phyloP scores from a whole-genome alignment of 2,113 vertebrate species.

The Enhydra lutris region DNA sequence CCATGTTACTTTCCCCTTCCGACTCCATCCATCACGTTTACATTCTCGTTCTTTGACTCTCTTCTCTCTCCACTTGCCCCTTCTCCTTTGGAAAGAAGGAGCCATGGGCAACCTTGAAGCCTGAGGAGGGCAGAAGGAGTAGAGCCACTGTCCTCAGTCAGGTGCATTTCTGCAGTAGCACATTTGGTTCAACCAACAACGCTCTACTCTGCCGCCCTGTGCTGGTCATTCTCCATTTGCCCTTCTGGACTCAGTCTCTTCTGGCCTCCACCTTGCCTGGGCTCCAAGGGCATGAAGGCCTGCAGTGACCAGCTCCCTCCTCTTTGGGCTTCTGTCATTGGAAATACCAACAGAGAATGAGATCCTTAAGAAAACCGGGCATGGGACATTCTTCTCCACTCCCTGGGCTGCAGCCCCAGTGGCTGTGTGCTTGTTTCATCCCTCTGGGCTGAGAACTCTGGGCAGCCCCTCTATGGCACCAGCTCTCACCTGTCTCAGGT shows the following conservation, averaged over 20 bases:
- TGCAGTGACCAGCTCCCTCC: accelerated
- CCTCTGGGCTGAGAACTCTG: no score
- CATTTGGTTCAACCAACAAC: background rate
- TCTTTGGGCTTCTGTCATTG: background rate
- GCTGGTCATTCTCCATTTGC: accelerated
- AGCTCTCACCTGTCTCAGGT: background rate
- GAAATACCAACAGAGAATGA: background rate
- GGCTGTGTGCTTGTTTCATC: accelerated
- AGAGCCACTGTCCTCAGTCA: background rate
- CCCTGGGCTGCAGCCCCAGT: no score
- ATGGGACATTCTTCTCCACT: accelerated
- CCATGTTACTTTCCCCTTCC: accelerated
- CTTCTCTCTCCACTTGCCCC: no score
- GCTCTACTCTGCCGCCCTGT: accelerated
- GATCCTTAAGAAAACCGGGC: accelerated
- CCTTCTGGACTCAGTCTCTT: background rate
- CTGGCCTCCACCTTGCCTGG: background rate
- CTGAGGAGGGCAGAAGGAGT: background rate
- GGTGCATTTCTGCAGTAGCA: accelerated
- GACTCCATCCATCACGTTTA: accelerated
- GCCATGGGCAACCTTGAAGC: accelerated
- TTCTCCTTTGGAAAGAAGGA: background rate
- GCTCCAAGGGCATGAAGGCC: background rate
- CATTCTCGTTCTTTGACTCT: accelerated
- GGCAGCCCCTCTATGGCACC: accelerated